Percentiles rank a stretch among this genome's conserved stretches.
Conservation (phyloP, 2,888 invertebrate species). For the Dasypolia templi region DNA sequence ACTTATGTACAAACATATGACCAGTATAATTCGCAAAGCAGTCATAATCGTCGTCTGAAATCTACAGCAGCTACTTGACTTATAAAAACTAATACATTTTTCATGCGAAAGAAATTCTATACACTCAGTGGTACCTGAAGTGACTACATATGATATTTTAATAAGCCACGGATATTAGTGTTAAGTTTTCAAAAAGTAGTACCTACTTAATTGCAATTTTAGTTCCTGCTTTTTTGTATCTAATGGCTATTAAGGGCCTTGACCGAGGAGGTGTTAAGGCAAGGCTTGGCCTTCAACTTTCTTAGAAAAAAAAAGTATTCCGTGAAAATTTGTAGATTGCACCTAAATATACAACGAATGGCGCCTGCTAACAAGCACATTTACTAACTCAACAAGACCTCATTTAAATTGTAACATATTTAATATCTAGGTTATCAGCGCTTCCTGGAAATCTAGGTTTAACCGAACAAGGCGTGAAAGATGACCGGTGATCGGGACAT, state of each 20-base stretch:
- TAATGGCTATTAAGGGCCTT: neutral
- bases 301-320: conserved; percentile 5
- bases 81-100: conserved; percentile 68
- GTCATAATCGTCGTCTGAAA: conserved; percentile 81
- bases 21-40: conserved; percentile 75
- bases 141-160: conserved; percentile 69
- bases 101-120: conserved; percentile 64
- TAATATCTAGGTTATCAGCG: conserved; percentile 59
- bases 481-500: conserved; percentile 22
- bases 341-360: conserved; percentile 4
- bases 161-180: conserved; percentile 41
- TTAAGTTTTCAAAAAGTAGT: neutral
- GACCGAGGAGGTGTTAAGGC: neutral
- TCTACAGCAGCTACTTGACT: conserved; percentile 73
- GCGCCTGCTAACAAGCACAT: conserved; percentile 17
- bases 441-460: conserved; percentile 59
- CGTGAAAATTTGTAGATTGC: neutral
- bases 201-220: neutral
- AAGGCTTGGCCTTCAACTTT: neutral
- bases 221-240: neutral
- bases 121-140: conserved; percentile 40
- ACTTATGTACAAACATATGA: conserved; percentile 32
- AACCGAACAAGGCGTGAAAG: conserved; percentile 52
- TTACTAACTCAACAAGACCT: conserved; percentile 13
- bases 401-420: conserved; percentile 42